Conservation (phyloP, 2,113 vertebrate genomes). For the Crotophaga sulcirostris region DNA sequence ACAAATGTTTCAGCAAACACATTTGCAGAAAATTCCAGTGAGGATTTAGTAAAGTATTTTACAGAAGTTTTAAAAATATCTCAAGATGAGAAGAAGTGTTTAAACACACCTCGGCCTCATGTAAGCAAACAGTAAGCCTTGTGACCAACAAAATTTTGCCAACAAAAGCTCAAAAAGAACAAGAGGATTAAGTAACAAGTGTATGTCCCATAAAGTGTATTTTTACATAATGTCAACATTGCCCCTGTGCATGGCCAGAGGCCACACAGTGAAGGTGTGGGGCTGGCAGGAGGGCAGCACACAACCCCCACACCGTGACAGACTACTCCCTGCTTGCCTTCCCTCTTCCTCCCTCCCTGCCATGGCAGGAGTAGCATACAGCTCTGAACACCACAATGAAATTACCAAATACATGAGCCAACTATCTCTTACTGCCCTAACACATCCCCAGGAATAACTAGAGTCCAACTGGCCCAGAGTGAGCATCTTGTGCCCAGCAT, state of each 20-base stretch:
- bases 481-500: slow-evolving; percentile 61
- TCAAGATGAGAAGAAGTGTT: background rate
- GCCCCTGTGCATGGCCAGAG: background rate
- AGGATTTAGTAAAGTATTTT: background rate
- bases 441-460: slow-evolving; percentile 52
- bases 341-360: background rate
- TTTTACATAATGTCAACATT: background rate
- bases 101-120: background rate
- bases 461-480: slow-evolving; percentile 65
- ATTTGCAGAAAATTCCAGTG: background rate
- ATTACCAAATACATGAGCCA: slow-evolving; percentile 19
- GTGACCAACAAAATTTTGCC: background rate
- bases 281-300: background rate
- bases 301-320: background rate
- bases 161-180: background rate
- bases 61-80: background rate
- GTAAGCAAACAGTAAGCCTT: background rate
- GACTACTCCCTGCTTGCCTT: background rate
- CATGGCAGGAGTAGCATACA: background rate
- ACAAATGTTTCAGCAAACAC: background rate
- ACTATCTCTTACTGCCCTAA: slow-evolving; percentile 58
- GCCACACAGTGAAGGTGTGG: fast-evolving
- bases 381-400: background rate
- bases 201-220: background rate
- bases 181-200: background rate